Base-by-base conservation (phyloP, 2,888 invertebrate species). In the Tupiocoris notatus region DNA sequence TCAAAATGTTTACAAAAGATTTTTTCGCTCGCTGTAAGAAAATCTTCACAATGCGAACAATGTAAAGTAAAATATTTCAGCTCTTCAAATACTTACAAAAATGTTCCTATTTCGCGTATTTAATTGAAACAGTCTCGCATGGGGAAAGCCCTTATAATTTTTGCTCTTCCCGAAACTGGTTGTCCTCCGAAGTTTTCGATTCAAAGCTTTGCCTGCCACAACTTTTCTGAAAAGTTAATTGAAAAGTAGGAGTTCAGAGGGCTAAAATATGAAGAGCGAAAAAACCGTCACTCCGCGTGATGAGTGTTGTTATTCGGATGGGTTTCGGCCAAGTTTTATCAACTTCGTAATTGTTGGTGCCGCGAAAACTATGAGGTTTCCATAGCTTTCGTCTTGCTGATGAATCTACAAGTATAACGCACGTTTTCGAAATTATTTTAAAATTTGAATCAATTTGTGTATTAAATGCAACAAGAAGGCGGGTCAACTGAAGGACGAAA, bases 291-390 rank as follows among this genome's bases (percentile, higher is more conserved):
- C 39, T 12, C 6, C 39, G 39, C 39, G 39, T 39, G 39, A 39
- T 39, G 39, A 39, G 39, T 39, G 39, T 12, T 12, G 39, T 12
- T 62, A 73, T 61, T 62, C 73, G 73, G 59, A 22, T 73, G 73
- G 62, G 39, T 39, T 39, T 12, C 39, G 3, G 3, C 39, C 39
- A 39, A 39, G 6, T 39, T 39, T 39, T 39, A 39, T 39, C 12
- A 12, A 12, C 6, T 39, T 39, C 39, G 39, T 7, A 39, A 39
- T 7, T 39, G 39, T 12, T 39, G 39, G 39, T 39, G 39, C 6
- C 39, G 12, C 3, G 39, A 39, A 39, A 39, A 39, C 12, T 3
- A 39, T 7, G 12, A 39, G 12, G 6, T 39, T 39, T 12, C 39
- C 39, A 39, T 39, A 39, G 39, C 39, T 39, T 39, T 39, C 39